Conservation (phyloP, 2,888 invertebrate genomes). For the Labia minor region DNA sequence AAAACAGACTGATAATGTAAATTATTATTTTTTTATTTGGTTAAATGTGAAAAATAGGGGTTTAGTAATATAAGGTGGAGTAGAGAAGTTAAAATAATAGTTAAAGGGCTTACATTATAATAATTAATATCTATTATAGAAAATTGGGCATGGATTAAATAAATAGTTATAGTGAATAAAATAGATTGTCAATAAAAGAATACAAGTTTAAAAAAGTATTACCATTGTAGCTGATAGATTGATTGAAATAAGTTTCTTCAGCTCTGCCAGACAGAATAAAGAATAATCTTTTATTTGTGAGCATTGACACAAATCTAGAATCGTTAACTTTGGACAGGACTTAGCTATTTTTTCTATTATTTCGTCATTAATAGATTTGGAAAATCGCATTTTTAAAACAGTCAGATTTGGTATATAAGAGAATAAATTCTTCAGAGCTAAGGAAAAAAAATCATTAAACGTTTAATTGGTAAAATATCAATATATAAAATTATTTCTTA, state of each 20-base stretch:
- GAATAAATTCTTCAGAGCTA: conserved; percentile 32
- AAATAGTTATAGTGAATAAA: too few species aligned
- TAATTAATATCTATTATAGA: too few species aligned
- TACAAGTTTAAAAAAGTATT: conserved; percentile 22
- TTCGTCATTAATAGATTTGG: conserved; percentile 26
- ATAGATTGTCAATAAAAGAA: conserved; percentile 19
- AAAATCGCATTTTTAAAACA: conserved; percentile 31
- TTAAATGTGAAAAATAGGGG: too few species aligned
- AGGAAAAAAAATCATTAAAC: too few species aligned
- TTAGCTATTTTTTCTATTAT: conserved; percentile 21
- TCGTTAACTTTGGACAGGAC: conserved; percentile 20
- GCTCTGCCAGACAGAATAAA: conserved; percentile 29
- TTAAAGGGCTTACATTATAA: too few species aligned
- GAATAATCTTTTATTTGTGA: conserved; percentile 33
- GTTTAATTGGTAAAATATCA: too few species aligned
- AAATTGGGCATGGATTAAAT: too few species aligned
- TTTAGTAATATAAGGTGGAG: too few species aligned
- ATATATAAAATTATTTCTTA: background rate
- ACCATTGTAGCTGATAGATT: conserved; percentile 36
- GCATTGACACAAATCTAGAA: conserved; percentile 27
- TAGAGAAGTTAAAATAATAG: too few species aligned
- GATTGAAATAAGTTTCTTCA: conserved; percentile 32
- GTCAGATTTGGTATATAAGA: conserved; percentile 30
- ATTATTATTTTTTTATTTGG: background rate
- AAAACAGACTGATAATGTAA: background rate